Base-by-base conservation (phyloP, 2,113 vertebrate genomes). In the Spermophilus dauricus region DNA sequence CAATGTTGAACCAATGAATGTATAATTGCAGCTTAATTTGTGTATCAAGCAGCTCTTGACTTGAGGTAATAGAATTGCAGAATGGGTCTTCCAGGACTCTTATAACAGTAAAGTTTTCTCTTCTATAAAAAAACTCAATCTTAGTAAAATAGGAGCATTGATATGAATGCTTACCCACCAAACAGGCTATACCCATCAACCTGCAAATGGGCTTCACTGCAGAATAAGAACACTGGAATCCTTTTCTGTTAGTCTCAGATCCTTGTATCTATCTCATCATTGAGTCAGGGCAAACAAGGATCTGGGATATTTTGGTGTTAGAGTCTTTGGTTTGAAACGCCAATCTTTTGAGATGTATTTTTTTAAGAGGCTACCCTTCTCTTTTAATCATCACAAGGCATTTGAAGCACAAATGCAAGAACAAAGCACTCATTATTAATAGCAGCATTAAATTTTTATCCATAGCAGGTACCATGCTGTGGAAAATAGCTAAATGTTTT, bases 391-490 rank as follows among this genome's bases (percentile, higher is more conserved):
- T 83, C 51, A 65, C 39, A 91, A 73, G 42, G 17, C 32, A 67
- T 82, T 67, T 91, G 91, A 95, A 97, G 70, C 42, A 72, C 8
- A 76, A 87, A 48, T 28, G 0, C 9, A 51, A 84, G 34, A 83
- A 75, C 70, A 95, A 91, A 94, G 22, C 22, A 24, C 24, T 48
- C 8, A 53, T 82, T 97, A 90, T 83, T 95, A 91, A 83, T 72
- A 48, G 26, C n/a, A 45, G 58, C 56, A 78, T 63, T 97, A 77
- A 13, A 32, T 70, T 86, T 90, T 88, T 91, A 89, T 48, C 56
- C 63, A 78, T 42, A 83, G 8, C 32, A 77, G 32, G 37, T 88
- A 80, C 73, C n/a, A 39, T 72, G 65, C 30, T 56, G 32, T 88
- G 45, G 70, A 87, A 91, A 86, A 48, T 51, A 91, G 37, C 32